Percentiles rank a stretch among this genome's conserved stretches.
Conservation (phyloP, 2,113 vertebrate species). For the Fregetta grallaria region DNA sequence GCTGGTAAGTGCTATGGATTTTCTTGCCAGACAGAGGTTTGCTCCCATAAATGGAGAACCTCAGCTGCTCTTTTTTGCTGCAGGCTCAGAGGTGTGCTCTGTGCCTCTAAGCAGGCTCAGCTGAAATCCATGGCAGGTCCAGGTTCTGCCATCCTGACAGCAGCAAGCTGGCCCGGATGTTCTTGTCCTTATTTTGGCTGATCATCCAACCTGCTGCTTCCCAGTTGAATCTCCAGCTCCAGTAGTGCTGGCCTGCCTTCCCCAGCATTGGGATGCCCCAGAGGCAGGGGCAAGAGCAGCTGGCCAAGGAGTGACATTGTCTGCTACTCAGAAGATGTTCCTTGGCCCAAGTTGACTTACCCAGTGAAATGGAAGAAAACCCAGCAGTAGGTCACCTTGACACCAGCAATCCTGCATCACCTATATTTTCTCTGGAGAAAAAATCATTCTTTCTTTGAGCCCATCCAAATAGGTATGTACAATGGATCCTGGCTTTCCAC, state of each 20-base stretch:
- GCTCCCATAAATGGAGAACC: not conserved
- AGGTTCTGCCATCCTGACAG: not conserved
- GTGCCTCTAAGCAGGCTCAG: not conserved
- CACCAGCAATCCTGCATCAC: not conserved
- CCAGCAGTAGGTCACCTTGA: not conserved
- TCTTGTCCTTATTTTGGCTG: not conserved
- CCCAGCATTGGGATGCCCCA: accelerated
- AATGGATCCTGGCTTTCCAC: not conserved
- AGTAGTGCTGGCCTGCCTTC: not conserved
- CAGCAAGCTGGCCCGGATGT: not conserved
- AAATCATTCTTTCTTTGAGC: not conserved
- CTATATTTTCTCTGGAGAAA: not conserved
- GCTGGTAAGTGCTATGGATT: not conserved
- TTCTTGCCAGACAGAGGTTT: not conserved
- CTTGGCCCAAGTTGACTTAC: not conserved
- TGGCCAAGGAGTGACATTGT: not conserved
- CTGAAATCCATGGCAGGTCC: not conserved
- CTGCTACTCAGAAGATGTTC: not conserved
- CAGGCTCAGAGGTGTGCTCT: not conserved
- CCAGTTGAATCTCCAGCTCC: not conserved
- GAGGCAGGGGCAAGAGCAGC: not conserved
- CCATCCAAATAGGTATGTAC: not conserved
- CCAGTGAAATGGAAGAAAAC: not conserved
- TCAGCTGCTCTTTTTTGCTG: not conserved
- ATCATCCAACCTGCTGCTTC: not conserved